Evolutionary conservation across 2,797 vertebrate species (phyloP).

Genomic region (Poeciliopsis infans): DNA sequence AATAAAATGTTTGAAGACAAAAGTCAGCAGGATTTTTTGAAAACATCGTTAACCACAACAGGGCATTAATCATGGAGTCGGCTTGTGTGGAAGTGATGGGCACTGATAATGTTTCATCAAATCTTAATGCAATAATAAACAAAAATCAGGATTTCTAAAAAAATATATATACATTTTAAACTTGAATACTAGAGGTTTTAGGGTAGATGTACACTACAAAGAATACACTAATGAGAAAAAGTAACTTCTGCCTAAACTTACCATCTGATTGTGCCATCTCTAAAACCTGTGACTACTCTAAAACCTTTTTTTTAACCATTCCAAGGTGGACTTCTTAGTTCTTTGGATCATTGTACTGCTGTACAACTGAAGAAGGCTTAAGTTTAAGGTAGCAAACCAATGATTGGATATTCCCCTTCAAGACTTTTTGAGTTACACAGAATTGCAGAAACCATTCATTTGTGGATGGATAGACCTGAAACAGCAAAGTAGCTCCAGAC

Average conservation of each 20-base stretch:
- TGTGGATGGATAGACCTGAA: not conserved
- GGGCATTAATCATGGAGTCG: not conserved
- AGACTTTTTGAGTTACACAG: too few relatives aligned
- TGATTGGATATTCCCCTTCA: not conserved
- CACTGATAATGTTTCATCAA: not conserved
- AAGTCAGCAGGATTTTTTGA: not conserved
- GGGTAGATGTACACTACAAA: not conserved
- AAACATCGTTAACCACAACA: not conserved
- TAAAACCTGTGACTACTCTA: not conserved
- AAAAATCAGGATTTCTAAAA: not conserved
- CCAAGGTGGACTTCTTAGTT: not conserved
- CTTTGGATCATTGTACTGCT: not conserved
- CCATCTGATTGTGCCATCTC: not conserved
- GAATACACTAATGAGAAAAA: not conserved
- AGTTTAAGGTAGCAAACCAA: not conserved
- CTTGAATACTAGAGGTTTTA: not conserved
- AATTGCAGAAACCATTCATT: not conserved
- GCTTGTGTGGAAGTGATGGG: not conserved
- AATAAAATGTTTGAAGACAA: conserved; percentile 4
- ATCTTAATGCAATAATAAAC: not conserved
- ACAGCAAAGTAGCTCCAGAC: not conserved
- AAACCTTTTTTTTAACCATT: not conserved
- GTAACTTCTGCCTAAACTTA: not conserved
- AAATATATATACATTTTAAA: not conserved
- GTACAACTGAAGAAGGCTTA: not conserved